phyloP scores from a whole-genome alignment of 2,888 invertebrate genomes.

The Drosophila sordidula region DNA sequence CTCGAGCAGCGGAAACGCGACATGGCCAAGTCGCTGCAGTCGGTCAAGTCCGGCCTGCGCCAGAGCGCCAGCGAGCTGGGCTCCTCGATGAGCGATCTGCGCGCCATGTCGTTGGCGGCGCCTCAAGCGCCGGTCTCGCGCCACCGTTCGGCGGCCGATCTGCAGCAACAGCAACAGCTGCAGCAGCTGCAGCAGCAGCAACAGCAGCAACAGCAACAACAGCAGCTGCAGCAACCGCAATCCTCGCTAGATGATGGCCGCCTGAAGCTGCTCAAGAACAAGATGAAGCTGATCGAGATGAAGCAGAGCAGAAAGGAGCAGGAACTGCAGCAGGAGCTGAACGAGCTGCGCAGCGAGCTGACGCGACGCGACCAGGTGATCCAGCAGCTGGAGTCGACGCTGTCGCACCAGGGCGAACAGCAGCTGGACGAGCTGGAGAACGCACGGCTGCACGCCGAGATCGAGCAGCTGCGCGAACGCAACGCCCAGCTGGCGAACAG shows the following conservation, averaged over 20 bases:
- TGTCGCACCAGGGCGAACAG: slow-evolving; percentile 22
- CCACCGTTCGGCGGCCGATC: slow-evolving; percentile 82
- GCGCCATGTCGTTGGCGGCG: slow-evolving; percentile 50
- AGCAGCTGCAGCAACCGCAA: slow-evolving; percentile 14
- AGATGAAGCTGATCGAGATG: slow-evolving; percentile 74
- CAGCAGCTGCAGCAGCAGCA: slow-evolving; percentile 39
- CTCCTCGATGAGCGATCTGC: slow-evolving; percentile 84
- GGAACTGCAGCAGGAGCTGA: slow-evolving; percentile 71
- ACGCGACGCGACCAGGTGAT: slow-evolving; percentile 88
- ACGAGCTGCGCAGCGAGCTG: slow-evolving; percentile 60
- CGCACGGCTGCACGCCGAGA: slow-evolving; percentile 45
- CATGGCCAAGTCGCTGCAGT: slow-evolving; percentile 85
- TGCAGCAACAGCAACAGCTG: slow-evolving; percentile 61
- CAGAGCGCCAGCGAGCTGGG: slow-evolving; percentile 81
- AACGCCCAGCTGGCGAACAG: slow-evolving; percentile 86
- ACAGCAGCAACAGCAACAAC: background rate
- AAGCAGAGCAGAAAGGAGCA: slow-evolving; percentile 78
- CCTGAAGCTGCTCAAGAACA: slow-evolving; percentile 82
- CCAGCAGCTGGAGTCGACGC: slow-evolving; percentile 87
- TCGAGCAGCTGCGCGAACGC: slow-evolving; percentile 88
- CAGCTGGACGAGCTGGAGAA: slow-evolving; percentile 50
- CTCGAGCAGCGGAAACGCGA: slow-evolving; percentile 87
- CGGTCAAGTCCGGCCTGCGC: slow-evolving; percentile 77
- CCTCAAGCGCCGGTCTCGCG: slow-evolving; percentile 69
- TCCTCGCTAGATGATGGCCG: slow-evolving; percentile 79